Conservation (phyloP, 2,888 invertebrate species). For the Arctia plantaginis region DNA sequence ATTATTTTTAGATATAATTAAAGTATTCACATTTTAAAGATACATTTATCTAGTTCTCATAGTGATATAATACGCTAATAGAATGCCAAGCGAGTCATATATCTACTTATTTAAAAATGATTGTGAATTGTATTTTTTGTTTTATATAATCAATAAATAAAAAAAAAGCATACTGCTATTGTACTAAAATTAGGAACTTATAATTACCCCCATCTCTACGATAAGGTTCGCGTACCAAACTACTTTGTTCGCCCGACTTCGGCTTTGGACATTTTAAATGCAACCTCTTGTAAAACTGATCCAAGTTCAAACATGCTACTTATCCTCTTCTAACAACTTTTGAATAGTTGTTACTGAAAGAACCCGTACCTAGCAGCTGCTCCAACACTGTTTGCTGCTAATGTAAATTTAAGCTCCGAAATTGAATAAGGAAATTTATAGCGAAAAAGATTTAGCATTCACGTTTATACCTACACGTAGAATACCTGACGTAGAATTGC, state of each 20-base stretch:
- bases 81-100: too few relatives aligned
- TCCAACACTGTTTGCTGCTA: conserved; percentile 53
- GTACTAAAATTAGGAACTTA: conserved; percentile 16
- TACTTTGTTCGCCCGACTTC: conserved; percentile 47
- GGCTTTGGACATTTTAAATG: conserved; percentile 61
- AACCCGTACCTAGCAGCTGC: conserved; percentile 66
- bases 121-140: too few relatives aligned
- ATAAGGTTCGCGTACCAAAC: conserved; percentile 28
- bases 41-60: too few relatives aligned
- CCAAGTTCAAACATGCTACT: conserved; percentile 73
- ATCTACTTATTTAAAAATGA: too few relatives aligned
- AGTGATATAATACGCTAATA: too few relatives aligned
- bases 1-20: too few relatives aligned
- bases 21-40: too few relatives aligned
- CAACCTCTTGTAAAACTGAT: conserved; percentile 59
- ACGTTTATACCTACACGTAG: conserved; percentile 1
- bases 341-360: conserved; percentile 63
- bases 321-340: conserved; percentile 72
- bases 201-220: conserved; percentile 22
- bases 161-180: conserved; percentile 5
- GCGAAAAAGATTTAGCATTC: conserved; percentile 17
- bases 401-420: conserved; percentile 39
- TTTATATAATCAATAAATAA: too few relatives aligned
- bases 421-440: conserved; percentile 49
- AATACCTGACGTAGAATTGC: background rate